Evolutionary conservation across 2,888 invertebrate genomes (phyloP).

Genomic region (Hypsopygia costalis): DNA sequence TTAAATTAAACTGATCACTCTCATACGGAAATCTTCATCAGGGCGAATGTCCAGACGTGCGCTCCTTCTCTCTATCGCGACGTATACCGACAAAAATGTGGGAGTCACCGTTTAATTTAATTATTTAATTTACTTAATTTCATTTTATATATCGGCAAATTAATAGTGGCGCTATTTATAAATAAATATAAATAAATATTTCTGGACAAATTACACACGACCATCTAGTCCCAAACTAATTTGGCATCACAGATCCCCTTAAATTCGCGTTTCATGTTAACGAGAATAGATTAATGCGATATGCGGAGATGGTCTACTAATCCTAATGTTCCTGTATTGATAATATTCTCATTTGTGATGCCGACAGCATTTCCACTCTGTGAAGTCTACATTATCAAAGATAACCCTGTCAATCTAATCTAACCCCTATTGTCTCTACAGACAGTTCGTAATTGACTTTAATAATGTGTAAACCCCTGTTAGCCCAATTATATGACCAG

Average conservation of each 20-base stretch:
- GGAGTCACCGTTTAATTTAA: too few relatives aligned
- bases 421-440: neutral
- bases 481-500: neutral
- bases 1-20: too few relatives aligned
- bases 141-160: too few relatives aligned
- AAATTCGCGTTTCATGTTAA: constrained; percentile 18
- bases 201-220: too few relatives aligned
- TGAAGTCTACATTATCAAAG: constrained; percentile 15
- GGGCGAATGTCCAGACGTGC: too few relatives aligned
- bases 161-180: too few relatives aligned
- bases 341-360: constrained; percentile 36
- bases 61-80: too few relatives aligned
- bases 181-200: too few relatives aligned
- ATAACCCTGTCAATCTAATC: constrained; percentile 9
- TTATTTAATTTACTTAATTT: too few relatives aligned
- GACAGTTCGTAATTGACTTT: neutral
- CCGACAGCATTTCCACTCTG: constrained; percentile 20
- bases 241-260: constrained; percentile 2
- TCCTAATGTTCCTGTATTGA: constrained; percentile 38
- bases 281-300: constrained; percentile 24
- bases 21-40: too few relatives aligned
- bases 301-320: constrained; percentile 26
- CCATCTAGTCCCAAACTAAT: too few relatives aligned
- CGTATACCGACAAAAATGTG: too few relatives aligned
- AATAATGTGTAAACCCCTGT: neutral